A percentile compares a stretch with the other conserved stretches of the same genome.
Evolutionary conservation across 2,888 invertebrate species (phyloP).

Genomic region (Meiosimyza platycephala): DNA sequence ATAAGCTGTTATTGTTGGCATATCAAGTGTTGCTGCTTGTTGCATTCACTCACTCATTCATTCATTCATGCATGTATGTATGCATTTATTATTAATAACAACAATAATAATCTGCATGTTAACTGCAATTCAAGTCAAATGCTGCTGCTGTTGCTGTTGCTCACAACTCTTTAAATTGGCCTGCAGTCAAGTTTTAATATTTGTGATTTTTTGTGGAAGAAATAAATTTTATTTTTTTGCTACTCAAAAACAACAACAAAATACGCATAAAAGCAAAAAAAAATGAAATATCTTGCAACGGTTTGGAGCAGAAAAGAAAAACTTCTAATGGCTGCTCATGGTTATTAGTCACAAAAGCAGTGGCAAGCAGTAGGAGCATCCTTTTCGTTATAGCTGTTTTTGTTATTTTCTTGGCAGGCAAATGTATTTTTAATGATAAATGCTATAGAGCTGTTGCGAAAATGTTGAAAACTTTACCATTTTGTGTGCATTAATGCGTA

Average conservation of each 20-base stretch:
- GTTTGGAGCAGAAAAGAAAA: not conserved
- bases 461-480: too few relatives aligned
- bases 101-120: constrained; percentile 11
- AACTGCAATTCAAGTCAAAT: not conserved
- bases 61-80: too few relatives aligned
- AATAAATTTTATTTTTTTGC: too few relatives aligned
- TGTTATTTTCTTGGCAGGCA: constrained; percentile 14
- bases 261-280: not conserved
- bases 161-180: not conserved
- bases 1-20: not conserved
- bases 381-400: not conserved
- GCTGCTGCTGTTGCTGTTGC: not conserved
- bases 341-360: constrained; percentile 7
- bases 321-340: constrained; percentile 19
- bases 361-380: not conserved
- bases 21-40: constrained; percentile 11
- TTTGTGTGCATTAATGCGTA: constrained; percentile 2
- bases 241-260: not conserved
- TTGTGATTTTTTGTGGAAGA: constrained; percentile 4
- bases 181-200: constrained; percentile 23
- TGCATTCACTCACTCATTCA: too few relatives aligned
- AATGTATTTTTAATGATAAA: constrained; percentile 27
- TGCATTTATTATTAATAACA: constrained; percentile 9
- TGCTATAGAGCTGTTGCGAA: not conserved
- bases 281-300: constrained; percentile 9